Conservation (phyloP, 2,797 vertebrate genomes). For the Schizothorax lantsangensis region DNA sequence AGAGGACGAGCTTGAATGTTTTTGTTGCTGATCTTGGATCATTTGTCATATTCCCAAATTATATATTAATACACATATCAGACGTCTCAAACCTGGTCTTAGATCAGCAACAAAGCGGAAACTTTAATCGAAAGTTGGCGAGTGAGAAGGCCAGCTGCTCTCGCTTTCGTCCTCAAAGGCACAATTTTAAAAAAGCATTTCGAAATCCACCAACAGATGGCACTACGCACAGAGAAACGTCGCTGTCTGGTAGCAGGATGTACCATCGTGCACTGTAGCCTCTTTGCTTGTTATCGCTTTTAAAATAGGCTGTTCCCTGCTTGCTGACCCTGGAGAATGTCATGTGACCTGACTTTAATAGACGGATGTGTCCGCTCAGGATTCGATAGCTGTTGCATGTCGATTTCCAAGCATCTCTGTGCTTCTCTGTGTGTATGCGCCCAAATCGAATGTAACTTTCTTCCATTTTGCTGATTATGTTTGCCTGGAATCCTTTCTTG, state of each 20-base stretch:
- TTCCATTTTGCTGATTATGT: conserved; percentile 35
- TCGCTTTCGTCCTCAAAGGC: conserved; percentile 8
- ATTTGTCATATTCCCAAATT: conserved; percentile 1
- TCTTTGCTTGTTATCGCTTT: conserved; percentile 13
- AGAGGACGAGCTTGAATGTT: not conserved
- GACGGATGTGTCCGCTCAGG: conserved; percentile 40
- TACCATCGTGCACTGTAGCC: conserved; percentile 34
- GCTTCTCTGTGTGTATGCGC: conserved; percentile 14
- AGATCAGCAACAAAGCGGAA: conserved; percentile 55
- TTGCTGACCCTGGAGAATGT: conserved; percentile 29
- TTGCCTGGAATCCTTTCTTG: conserved; percentile 32
- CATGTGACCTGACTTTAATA: conserved; percentile 34
- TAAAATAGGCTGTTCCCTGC: conserved; percentile 35
- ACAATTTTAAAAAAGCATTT: conserved; percentile 57
- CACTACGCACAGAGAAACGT: conserved; percentile 10
- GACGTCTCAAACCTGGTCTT: not conserved
- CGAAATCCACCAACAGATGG: conserved; percentile 61
- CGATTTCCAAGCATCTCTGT: conserved; percentile 31
- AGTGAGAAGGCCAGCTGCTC: not conserved
- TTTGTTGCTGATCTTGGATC: conserved; percentile 43
- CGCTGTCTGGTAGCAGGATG: conserved; percentile 28
- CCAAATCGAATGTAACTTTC: conserved; percentile 39
- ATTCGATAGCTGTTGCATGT: conserved; percentile 52
- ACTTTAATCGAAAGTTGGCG: not conserved
- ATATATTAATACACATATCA: conserved; percentile 20